Percentiles rank a stretch among this genome's conserved stretches.
These are phyloP conservation scores for Aeoliscus strigatus DNA, from an alignment of 2,797 vertebrate species.

Conservation along the genomic window DNA sequence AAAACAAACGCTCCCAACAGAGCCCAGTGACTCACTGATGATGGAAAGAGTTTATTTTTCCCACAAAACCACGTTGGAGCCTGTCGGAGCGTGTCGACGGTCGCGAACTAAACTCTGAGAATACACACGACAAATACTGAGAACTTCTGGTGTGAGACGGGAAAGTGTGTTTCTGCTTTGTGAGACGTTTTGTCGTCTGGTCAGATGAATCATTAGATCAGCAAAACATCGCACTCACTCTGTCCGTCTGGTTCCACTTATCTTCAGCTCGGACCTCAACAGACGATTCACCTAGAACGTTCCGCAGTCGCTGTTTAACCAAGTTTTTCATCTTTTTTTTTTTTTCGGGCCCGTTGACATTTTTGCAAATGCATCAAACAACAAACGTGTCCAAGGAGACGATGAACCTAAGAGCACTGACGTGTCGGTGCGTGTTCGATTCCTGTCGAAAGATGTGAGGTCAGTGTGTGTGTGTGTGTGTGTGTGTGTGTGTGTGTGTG, in stretches of 20 bases:
- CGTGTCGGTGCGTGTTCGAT: slow-evolving; percentile 47
- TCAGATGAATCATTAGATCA: no score
- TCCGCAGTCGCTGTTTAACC: no score
- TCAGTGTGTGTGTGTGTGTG: slow-evolving; percentile 12
- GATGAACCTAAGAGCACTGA: slow-evolving; percentile 29
- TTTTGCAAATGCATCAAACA: background rate
- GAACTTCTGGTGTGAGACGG: no score
- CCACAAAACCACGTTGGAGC: slow-evolving; percentile 16
- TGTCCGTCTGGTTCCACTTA: slow-evolving; percentile 2
- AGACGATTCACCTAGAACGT: background rate
- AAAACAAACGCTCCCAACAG: slow-evolving; percentile 46
- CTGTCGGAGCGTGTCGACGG: slow-evolving; percentile 1
- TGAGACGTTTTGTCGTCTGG: background rate
- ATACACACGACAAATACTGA: no score
- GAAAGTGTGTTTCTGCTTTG: slow-evolving; percentile 2
- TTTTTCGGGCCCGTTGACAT: no score
- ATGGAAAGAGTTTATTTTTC: slow-evolving; percentile 5
- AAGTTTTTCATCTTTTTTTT: no score
- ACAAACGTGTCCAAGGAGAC: slow-evolving; percentile 22
- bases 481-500: slow-evolving; percentile 10
- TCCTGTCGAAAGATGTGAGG: slow-evolving; percentile 50
- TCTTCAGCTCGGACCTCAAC: background rate
- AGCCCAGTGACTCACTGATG: slow-evolving; percentile 13
- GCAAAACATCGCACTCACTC: no score
- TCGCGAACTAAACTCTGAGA: no score